phyloP scores from a whole-genome alignment of 2,888 invertebrate genomes.

The Megalurothrips usitatus region DNA sequence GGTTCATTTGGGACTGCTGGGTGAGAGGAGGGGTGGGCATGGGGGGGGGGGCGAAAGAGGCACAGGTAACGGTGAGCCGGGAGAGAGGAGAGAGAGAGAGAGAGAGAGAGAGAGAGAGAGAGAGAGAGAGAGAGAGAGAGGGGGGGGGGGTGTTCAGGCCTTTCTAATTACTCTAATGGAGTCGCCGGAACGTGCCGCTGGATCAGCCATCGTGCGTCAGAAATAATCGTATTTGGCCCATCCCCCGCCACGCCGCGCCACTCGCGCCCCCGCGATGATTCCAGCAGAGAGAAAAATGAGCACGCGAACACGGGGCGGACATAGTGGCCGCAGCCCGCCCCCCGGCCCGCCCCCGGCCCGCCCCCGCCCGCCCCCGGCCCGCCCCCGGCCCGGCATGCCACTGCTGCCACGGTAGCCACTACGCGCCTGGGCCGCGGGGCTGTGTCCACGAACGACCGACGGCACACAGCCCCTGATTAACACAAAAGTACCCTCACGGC shows the following conservation, averaged over 20 bases:
- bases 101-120: background rate
- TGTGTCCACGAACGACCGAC: too few species aligned
- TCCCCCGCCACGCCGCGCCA: background rate
- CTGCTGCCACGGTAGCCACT: too few species aligned
- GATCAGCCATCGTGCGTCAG: conserved; percentile 18
- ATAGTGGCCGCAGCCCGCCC: background rate
- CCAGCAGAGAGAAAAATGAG: too few species aligned
- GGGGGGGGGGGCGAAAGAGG: background rate
- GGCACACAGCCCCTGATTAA: too few species aligned
- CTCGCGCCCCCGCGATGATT: background rate
- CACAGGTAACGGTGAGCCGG: background rate
- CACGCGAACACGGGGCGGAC: too few species aligned
- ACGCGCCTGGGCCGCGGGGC: too few species aligned
- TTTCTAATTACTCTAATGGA: conserved; percentile 27
- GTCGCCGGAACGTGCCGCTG: conserved; percentile 11
- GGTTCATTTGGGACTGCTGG: too few species aligned
- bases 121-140: background rate
- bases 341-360: background rate
- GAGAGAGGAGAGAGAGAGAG: background rate
- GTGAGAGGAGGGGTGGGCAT: too few species aligned
- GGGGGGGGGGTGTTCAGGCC: background rate
- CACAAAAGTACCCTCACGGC: too few species aligned
- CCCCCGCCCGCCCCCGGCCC: background rate
- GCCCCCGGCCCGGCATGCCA: too few species aligned
- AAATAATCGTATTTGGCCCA: conserved; percentile 25